Evolutionary conservation across 2,113 vertebrate species (phyloP), one percentile per base, ranked within the genome.

Genomic region (Rhipidura dahli): DNA sequence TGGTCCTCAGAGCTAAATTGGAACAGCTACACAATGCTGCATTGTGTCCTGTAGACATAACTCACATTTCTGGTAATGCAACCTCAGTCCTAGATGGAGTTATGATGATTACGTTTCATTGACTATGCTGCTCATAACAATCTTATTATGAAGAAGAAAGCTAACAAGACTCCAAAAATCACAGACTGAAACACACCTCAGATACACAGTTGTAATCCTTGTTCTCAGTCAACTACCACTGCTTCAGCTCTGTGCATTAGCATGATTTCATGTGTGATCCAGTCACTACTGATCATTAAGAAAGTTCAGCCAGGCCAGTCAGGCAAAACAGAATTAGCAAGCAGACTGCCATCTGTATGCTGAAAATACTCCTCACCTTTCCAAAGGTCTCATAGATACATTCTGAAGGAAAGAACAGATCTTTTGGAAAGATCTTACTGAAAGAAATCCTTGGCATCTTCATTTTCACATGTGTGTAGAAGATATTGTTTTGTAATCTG

Each of bases 401-500:
- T 56, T 82, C 45, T 10, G 5, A 5, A 5, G 30, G 53, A 79
- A 83, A 90, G 33, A 77, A 53, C 40, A 81, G 44, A 79, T 56
- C 44, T 83, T 91, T 82, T 53, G 56, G 49, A 89, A 93, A 57
- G 57, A 89, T 84, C 40, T 51, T 82, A 89, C 17, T 84, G 81
- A 31, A 76, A 91, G 22, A 90, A 81, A 87, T 87, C 64, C 59
- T 96, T 53, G 53, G 45, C 78, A 89, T 82, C 80, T 87, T 70
- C 81, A 51, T 78, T 87, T 94, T 81, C 65, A 23, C 71, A 23
- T 57, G n/a, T 33, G 28, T 19, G 27, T 31, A 47, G 23, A 87
- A 82, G 26, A 66, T 21, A 83, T 72, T 94, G 61, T 93, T 94
- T 96, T 96, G 90, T 87, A 59, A 91, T 92, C 69, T 75, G 77